phyloP scores from a whole-genome alignment of 2,113 vertebrate genomes.

The Ranitomeya imitator region DNA sequence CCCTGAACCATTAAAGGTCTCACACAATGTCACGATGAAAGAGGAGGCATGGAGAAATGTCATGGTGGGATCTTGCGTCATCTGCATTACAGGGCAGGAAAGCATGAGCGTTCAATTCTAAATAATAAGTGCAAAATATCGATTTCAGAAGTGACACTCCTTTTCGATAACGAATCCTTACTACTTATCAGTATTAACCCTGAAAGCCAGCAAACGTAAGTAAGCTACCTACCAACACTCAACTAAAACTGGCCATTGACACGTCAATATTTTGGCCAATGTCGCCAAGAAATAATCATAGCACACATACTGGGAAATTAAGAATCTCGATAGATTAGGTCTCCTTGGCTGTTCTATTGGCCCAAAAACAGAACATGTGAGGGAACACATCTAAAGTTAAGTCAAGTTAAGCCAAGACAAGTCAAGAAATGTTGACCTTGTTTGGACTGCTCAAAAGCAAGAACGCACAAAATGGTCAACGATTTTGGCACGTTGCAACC shows the following conservation, averaged over 20 bases:
- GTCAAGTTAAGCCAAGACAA: neutral
- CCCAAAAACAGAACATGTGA: neutral
- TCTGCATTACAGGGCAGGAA: neutral
- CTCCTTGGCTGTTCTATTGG: neutral
- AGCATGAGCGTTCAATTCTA: neutral
- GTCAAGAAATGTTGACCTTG: neutral
- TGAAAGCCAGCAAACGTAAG: neutral
- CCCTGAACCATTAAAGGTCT: conserved; percentile 22
- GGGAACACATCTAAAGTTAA: neutral
- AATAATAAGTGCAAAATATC: neutral
- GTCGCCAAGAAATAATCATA: too few species aligned
- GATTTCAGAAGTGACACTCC: neutral
- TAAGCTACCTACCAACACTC: neutral
- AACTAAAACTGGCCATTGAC: neutral
- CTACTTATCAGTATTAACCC: neutral
- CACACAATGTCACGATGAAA: conserved; percentile 2
- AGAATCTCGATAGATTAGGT: too few species aligned
- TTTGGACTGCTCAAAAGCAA: neutral
- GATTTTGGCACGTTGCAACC: neutral
- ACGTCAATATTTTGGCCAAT: too few species aligned
- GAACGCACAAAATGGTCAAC: neutral
- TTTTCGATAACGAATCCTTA: neutral
- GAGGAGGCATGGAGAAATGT: neutral
- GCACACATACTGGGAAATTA: too few species aligned
- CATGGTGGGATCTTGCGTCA: neutral